Conservation (phyloP, 2,113 vertebrate species). For the Mustelus asterias region DNA sequence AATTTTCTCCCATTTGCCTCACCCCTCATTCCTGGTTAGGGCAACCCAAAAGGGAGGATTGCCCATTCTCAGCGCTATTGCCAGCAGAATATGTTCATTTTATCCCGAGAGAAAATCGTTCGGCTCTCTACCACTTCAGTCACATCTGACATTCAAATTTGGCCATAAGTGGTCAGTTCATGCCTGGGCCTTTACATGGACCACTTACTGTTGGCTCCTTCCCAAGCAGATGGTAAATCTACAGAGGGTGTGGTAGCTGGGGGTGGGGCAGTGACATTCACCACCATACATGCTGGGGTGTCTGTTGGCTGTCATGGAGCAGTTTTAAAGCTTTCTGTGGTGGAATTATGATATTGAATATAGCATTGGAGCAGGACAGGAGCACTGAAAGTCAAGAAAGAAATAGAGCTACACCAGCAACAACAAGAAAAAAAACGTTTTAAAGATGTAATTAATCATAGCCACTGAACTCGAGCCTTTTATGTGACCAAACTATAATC, state of each 20-base stretch:
- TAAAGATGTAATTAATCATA: not conserved
- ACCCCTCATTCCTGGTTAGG: not conserved
- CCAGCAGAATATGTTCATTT: not conserved
- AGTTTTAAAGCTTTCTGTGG: not conserved
- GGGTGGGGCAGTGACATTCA: not conserved
- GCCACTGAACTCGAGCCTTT: not conserved
- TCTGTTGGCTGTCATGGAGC: not conserved
- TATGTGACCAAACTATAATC: not conserved
- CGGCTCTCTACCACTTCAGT: not conserved
- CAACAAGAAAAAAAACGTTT: not conserved
- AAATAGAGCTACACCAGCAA: not conserved
- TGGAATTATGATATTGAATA: not conserved
- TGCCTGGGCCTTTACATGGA: not conserved
- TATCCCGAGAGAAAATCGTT: not conserved
- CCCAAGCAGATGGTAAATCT: not conserved
- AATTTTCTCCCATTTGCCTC: not conserved
- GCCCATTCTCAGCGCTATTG: not conserved
- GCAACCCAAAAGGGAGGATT: not conserved
- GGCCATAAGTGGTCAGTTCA: not conserved
- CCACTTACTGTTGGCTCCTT: not conserved
- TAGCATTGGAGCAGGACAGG: no score
- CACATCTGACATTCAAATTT: not conserved
- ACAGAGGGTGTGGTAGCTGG: not conserved
- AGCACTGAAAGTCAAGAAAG: not conserved
- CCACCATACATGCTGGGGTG: not conserved